These are phyloP conservation scores for Myathropa florea DNA, from an alignment of 2,888 invertebrate genomes.

Conservation along the genomic window DNA sequence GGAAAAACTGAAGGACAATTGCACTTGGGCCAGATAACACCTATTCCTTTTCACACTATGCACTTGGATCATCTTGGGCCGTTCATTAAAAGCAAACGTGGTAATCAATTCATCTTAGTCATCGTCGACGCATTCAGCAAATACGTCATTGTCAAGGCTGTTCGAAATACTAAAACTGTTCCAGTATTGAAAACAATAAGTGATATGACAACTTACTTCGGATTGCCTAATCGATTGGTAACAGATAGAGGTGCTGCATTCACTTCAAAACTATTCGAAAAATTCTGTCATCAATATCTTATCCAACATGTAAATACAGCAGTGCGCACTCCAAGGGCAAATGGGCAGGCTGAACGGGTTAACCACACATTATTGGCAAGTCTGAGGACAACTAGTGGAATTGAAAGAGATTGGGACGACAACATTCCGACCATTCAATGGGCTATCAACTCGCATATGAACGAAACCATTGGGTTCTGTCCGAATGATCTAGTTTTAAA, in stretches of 20 bases:
- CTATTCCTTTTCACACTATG: too few species aligned
- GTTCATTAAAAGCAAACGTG: not conserved
- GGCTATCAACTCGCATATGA: slow-evolving; percentile 59
- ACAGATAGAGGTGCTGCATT: slow-evolving; percentile 60
- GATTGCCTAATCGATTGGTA: slow-evolving; percentile 27
- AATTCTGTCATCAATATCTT: slow-evolving; percentile 20
- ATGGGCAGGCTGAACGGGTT: slow-evolving; percentile 36
- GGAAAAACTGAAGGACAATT: too few species aligned
- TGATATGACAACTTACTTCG: too few species aligned
- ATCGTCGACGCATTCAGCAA: slow-evolving; percentile 10
- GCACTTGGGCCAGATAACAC: too few species aligned
- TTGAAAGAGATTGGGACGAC: slow-evolving; percentile 64
- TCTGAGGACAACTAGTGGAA: slow-evolving; percentile 2
- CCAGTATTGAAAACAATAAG: not conserved
- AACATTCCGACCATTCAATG: slow-evolving; percentile 58
- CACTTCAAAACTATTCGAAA: slow-evolving; percentile 40
- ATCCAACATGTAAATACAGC: slow-evolving; percentile 33
- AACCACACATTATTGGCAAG: slow-evolving; percentile 36
- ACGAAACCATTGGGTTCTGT: slow-evolving; percentile 37
- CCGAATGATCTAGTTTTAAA: slow-evolving; percentile 69
- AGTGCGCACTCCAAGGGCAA: slow-evolving; percentile 19
- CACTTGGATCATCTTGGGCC: slow-evolving; percentile 11
- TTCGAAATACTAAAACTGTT: not conserved
- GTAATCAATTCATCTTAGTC: not conserved
- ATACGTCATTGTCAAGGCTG: not conserved